Base-by-base conservation (phyloP, 2,797 vertebrate genomes). In the Premnoplex brunnescens region DNA sequence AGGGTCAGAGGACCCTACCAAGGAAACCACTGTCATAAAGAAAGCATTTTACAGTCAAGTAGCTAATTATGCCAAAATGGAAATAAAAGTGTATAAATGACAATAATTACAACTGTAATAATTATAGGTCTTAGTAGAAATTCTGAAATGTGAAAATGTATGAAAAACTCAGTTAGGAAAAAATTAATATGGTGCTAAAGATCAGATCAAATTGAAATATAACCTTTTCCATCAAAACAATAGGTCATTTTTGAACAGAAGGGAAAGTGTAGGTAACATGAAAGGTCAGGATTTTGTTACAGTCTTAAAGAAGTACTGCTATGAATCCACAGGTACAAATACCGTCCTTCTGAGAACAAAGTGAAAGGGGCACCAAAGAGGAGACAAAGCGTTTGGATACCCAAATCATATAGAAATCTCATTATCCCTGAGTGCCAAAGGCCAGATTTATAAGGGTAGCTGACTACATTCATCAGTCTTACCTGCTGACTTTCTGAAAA, bases 21-120 rank as follows among this genome's bases (percentile, higher is more conserved):
- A 94, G 37, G 64, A 91, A 97, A 95, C 87, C 2, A 18, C n/a
- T 60, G 34, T 66, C n/a, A 90, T 89, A 95, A 91, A 91, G 39
- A 36, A 60, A 76, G 44, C 16, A 37, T 85, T 91, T 94, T 68
- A 67, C 36, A 91, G 19, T 87, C 80, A 89, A 73, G 58, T 46
- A 95, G 13, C 44, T 74, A 85, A 64, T 56, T 66, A 76, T 73
- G 44, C 27, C 9, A 49, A 96, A 96, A 96, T 20, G n/a, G 56
- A 93, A 94, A 91, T 56, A 81, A 62, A 95, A 63, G 30, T 59
- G n/a, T 82, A 95, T 89, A 95, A 97, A 93, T 92, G 76, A 87
- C 66, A 93, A 81, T 90, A 96, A 96, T 85, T 94, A 88, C 55
- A 92, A 27, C 37, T 37, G 12, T 72, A 62, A 69, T 79, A 91